phyloP scores from a whole-genome alignment of 2,797 vertebrate species.

The Brachyrhaphis roseni region DNA sequence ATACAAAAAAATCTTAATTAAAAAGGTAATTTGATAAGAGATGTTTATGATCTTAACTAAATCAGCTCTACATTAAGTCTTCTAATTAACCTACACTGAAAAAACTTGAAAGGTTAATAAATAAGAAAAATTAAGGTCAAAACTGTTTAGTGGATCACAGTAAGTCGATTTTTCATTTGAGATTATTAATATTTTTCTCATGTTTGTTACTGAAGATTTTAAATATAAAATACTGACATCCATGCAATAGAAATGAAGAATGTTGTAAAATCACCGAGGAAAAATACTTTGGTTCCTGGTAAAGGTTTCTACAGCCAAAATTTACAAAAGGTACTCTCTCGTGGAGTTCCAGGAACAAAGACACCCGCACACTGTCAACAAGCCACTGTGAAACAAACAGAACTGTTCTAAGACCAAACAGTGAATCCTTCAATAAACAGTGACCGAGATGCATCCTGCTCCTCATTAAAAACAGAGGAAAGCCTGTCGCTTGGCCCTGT shows the following conservation, averaged over 20 bases:
- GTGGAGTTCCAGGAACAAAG: conserved; percentile 23
- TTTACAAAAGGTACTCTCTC: conserved; percentile 11
- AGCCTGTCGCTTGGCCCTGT: conserved; percentile 43
- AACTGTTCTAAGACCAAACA: conserved; percentile 51
- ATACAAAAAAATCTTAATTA: not conserved
- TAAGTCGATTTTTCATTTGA: not conserved
- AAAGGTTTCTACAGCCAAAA: not conserved
- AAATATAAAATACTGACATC: not conserved
- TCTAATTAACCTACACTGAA: not conserved
- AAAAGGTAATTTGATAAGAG: not conserved
- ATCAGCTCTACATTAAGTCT: not conserved
- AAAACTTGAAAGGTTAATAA: not conserved
- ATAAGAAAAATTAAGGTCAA: not conserved
- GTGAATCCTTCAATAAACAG: conserved; percentile 36
- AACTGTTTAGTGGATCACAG: not conserved
- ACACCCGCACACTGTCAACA: conserved; percentile 11
- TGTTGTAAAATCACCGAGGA: not conserved
- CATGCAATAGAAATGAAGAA: not conserved
- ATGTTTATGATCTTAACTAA: not conserved
- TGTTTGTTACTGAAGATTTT: not conserved
- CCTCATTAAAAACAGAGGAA: conserved; percentile 38
- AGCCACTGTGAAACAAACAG: conserved; percentile 34
- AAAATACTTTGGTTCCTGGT: not conserved
- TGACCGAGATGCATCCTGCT: conserved; percentile 35
- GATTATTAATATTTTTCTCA: not conserved